Evolutionary conservation across 92 coral and sea anemone species (phyloP).

Genomic region (Pocillopora meandrina): DNA sequence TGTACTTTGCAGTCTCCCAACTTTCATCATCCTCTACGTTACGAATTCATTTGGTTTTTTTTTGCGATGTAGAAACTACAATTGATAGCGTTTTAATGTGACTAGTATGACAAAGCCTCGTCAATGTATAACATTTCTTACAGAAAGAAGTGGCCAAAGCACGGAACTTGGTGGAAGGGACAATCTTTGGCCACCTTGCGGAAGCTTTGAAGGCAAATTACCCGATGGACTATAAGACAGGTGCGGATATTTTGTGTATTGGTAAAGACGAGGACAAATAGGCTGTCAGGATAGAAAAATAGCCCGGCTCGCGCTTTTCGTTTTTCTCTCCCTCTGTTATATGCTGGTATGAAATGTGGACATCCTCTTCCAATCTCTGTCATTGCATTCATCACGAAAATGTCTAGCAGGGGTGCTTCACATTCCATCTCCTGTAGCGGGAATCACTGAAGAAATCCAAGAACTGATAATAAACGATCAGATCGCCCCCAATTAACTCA

Average conservation of each 20-base stretch:
- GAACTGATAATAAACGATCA: slow-evolving; percentile 63
- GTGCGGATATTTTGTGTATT: slow-evolving; percentile 21
- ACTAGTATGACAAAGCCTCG: not conserved
- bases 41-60: no score
- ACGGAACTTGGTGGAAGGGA: slow-evolving; percentile 73
- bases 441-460: slow-evolving; percentile 73
- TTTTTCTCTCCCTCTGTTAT: no score
- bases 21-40: no score
- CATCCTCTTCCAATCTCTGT: not conserved
- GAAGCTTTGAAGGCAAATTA: slow-evolving; percentile 79
- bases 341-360: not conserved
- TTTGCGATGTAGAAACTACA: no score
- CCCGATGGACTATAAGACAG: slow-evolving; percentile 79
- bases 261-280: no score
- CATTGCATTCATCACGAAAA: not conserved
- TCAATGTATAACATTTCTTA: not conserved
- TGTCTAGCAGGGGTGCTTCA: not conserved
- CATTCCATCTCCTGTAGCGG: slow-evolving; percentile 47
- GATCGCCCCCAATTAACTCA: slow-evolving; percentile 70
- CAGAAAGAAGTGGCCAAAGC: slow-evolving; percentile 80
- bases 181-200: slow-evolving; percentile 64
- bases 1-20: no score
- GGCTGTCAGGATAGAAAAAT: no score
- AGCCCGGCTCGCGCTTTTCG: no score
- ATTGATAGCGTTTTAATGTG: not conserved